These are phyloP conservation scores for Yponomeuta sedellus DNA, from an alignment of 2,888 invertebrate genomes.

Conservation along the genomic window DNA sequence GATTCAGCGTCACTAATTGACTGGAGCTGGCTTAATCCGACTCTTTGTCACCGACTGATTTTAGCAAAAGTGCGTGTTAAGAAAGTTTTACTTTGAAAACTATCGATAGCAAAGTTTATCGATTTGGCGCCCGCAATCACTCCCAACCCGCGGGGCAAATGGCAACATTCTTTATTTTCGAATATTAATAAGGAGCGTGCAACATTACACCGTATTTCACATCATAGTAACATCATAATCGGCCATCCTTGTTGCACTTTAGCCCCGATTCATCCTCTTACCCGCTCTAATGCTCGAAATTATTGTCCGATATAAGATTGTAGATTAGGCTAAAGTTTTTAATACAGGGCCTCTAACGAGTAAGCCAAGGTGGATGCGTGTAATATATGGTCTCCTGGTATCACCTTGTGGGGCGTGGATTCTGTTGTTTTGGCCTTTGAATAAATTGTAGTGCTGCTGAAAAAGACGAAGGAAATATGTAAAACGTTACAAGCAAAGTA, in stretches of 20 bases:
- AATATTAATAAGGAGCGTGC: slow-evolving; percentile 72
- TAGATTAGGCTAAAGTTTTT: slow-evolving; percentile 13
- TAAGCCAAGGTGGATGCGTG: slow-evolving; percentile 8
- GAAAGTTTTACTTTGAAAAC: not conserved
- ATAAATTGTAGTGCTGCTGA: not conserved
- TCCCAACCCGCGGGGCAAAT: slow-evolving; percentile 46
- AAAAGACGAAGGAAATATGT: not conserved
- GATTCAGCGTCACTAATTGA: too few species aligned
- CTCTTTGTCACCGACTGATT: too few species aligned
- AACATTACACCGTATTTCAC: slow-evolving; percentile 72
- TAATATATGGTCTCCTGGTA: slow-evolving; percentile 12
- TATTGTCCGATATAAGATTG: slow-evolving; percentile 13
- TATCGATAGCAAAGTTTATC: slow-evolving; percentile 30
- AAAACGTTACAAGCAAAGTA: too few species aligned
- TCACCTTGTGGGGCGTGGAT: not conserved
- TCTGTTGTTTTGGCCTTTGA: not conserved
- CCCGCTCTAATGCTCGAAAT: slow-evolving; percentile 43
- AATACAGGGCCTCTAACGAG: slow-evolving; percentile 12
- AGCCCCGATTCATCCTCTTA: slow-evolving; percentile 26
- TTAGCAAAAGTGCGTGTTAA: not conserved
- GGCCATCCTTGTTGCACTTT: slow-evolving; percentile 33
- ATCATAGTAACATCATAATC: slow-evolving; percentile 54
- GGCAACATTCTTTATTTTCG: slow-evolving; percentile 72
- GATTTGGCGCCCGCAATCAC: slow-evolving; percentile 46
- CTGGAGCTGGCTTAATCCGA: too few species aligned